phyloP scores from a whole-genome alignment of 2,888 invertebrate genomes.

The Stomorhina lunata region DNA sequence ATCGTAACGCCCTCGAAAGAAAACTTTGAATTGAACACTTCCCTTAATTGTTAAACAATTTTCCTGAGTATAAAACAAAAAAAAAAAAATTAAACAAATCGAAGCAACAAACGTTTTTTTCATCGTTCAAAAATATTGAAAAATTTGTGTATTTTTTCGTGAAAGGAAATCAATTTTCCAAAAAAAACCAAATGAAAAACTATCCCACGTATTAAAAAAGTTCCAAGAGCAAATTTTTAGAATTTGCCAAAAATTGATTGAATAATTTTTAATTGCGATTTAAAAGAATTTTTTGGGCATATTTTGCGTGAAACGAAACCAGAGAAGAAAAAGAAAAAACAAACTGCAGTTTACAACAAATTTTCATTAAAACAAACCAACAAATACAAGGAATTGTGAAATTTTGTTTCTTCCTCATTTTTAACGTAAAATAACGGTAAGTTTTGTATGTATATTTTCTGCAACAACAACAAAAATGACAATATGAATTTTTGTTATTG shows the following conservation, averaged over 20 bases:
- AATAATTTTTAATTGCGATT: not conserved
- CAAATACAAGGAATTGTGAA: conserved; percentile 46
- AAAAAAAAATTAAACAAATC: conserved; percentile 17
- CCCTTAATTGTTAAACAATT: not conserved
- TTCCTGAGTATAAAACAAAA: not conserved
- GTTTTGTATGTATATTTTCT: conserved; percentile 35
- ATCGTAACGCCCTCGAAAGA: not conserved
- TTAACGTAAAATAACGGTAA: conserved; percentile 61
- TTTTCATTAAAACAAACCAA: not conserved
- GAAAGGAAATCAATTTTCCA: conserved; percentile 1
- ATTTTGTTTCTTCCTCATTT: not conserved
- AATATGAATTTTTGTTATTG: not conserved
- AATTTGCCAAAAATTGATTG: not conserved
- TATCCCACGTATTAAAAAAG: conserved; percentile 33
- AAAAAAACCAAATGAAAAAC: not conserved
- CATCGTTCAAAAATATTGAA: conserved; percentile 33
- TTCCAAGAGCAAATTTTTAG: conserved; percentile 27
- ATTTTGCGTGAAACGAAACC: conserved; percentile 4
- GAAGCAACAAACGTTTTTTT: conserved; percentile 44
- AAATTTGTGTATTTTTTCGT: conserved; percentile 19
- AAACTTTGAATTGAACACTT: conserved; percentile 12
- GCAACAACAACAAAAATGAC: too few relatives aligned
- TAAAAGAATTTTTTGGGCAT: conserved; percentile 4
- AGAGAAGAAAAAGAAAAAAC: not conserved
- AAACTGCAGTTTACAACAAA: not conserved